Base-by-base conservation (phyloP, 1,140 invertebrate genomes). In the Lucilia cuprina region DNA sequence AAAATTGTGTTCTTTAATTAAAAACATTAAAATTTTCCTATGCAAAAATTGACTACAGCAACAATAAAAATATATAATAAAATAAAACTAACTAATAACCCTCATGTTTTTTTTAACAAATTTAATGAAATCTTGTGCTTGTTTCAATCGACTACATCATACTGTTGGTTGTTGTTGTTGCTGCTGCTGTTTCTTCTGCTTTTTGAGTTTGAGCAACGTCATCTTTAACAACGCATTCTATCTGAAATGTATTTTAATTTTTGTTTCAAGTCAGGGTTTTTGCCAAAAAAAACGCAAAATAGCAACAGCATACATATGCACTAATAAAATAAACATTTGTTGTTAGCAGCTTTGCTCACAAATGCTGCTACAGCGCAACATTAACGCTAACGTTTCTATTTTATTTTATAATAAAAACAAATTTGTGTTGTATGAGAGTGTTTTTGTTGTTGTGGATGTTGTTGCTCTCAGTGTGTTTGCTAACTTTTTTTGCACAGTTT, bases 211-310 rank as follows among this genome's bases (percentile, higher is more conserved):
- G 25, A 55, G 17, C 50, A 55, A 55, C 50, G 50, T 55, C 50
- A 55, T 55, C 50, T 55, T 41, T 17, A 55, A 55, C 50, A 55
- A 55, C 50, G 50, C 50, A 55, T 55, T 55, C 50, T 55, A 55
- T 49, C 9, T 14, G 13, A 55, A 41, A 14, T 55, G 50, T 55
- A 13, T 55, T 55, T 41, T 41, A 41, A 41, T 41, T 41, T 78
- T 41, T 10, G 41, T 80, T 49, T 70, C 19, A 70, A 70, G 65
- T 70, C 65, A 70, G 65, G 65, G 65, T 70, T 70, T 70, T 70
- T 70, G 65, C 65, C 65, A 70, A 70, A 60, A 60, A 60, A n/a
- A 60, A 12, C 12, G 5, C 35, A 41, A 41, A 41, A 41, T 8
- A 41, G 10, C 5, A 41, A 41, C 41, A 41, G 7, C 5, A 41